Percentiles rank a stretch among this genome's conserved stretches.
Conservation (phyloP, 2,888 invertebrate species). For the Diogma glabrata region DNA sequence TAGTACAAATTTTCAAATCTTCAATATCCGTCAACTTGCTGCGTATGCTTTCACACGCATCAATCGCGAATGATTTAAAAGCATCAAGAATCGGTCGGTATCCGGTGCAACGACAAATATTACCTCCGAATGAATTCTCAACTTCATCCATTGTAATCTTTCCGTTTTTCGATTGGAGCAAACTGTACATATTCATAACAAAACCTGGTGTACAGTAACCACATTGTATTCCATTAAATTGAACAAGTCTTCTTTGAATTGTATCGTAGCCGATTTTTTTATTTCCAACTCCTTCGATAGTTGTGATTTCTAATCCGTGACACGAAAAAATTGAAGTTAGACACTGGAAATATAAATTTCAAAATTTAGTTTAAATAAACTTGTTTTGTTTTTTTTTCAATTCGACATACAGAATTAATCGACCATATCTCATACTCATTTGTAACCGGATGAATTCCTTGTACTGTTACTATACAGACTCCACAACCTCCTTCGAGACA, state of each 20-base stretch:
- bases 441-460: conserved; percentile 31
- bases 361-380: no score
- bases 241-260: conserved; percentile 46
- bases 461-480: conserved; percentile 39
- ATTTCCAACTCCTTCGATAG: conserved; percentile 56
- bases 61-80: conserved; percentile 41
- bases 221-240: conserved; percentile 53
- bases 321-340: conserved; percentile 47
- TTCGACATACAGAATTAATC: conserved; percentile 55
- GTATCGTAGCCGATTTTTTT: conserved; percentile 46
- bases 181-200: conserved; percentile 56
- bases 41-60: conserved; percentile 29
- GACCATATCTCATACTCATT: conserved; percentile 41
- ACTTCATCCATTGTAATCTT: conserved; percentile 42
- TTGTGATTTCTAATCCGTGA: conserved; percentile 50
- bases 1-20: conserved; percentile 31
- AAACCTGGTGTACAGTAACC: conserved; percentile 63
- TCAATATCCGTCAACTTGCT: conserved; percentile 33
- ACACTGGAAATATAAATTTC: no score
- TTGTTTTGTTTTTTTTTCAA: no score
- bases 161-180: conserved; percentile 34
- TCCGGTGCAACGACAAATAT: conserved; percentile 22
- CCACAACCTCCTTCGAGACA: conserved; percentile 54
- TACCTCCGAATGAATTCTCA: conserved; percentile 52
- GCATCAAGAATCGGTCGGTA: conserved; percentile 29